Percentiles rank a stretch among this genome's conserved stretches.
Evolutionary conservation across 2,888 invertebrate species (phyloP).

Genomic region (Troilus luridus): DNA sequence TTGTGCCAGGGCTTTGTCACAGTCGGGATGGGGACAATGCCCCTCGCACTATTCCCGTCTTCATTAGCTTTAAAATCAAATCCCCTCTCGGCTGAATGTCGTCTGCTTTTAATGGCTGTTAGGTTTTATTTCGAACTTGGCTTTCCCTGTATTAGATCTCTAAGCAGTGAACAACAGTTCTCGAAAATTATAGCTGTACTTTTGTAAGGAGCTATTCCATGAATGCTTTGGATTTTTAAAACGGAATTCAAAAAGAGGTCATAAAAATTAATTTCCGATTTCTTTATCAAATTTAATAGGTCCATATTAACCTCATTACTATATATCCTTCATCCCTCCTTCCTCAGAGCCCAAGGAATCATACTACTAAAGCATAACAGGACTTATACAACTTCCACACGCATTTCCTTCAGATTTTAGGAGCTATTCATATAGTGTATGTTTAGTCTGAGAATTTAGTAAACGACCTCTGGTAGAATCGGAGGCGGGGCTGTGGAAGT

Average conservation of each 20-base stretch:
- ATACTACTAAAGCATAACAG: too few species aligned
- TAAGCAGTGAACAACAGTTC: neutral
- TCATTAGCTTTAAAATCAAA: constrained; percentile 33
- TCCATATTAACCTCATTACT: too few species aligned
- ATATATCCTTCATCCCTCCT: too few species aligned
- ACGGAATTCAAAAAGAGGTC: neutral
- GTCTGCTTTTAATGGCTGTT: constrained; percentile 43
- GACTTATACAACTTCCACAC: too few species aligned
- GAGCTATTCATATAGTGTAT: too few species aligned
- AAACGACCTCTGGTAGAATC: too few species aligned
- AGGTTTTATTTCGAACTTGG: constrained; percentile 36
- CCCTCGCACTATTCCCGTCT: neutral
- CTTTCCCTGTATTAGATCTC: neutral
- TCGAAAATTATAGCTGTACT: neutral
- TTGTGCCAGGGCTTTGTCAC: constrained; percentile 32
- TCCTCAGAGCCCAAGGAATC: too few species aligned
- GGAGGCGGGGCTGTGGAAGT: too few species aligned
- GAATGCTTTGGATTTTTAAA: neutral
- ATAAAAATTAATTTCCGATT: too few species aligned
- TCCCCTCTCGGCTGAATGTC: constrained; percentile 17
- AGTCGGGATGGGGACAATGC: neutral
- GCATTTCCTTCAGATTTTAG: too few species aligned
- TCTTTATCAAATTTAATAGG: too few species aligned
- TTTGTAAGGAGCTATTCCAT: neutral
- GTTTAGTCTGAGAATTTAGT: too few species aligned